A percentile compares a stretch with the other conserved stretches of the same genome.
Evolutionary conservation across 2,888 invertebrate genomes (phyloP).

Genomic region (Drosophila bunnanda): DNA sequence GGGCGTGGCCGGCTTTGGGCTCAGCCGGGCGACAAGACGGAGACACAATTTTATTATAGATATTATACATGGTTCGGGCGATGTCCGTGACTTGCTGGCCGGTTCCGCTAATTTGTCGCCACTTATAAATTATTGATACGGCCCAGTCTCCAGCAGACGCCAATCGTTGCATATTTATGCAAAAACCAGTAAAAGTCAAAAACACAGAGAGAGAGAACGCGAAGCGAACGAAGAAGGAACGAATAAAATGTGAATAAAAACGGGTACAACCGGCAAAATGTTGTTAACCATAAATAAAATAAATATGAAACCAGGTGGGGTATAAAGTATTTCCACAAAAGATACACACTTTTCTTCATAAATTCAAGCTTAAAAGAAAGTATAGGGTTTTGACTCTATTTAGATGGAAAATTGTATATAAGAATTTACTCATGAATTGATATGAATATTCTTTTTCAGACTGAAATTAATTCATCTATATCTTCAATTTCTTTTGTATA

Average conservation of each 20-base stretch:
- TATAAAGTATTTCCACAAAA: background rate
- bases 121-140: slow-evolving; percentile 74
- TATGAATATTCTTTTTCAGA: background rate
- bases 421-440: too few relatives aligned
- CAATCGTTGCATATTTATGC: slow-evolving; percentile 58
- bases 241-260: slow-evolving; percentile 24
- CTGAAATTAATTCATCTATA: background rate
- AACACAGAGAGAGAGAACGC: slow-evolving; percentile 12
- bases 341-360: slow-evolving; percentile 2
- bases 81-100: slow-evolving; percentile 70
- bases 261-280: slow-evolving; percentile 31
- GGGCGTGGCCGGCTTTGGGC: slow-evolving; percentile 50
- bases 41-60: slow-evolving; percentile 33
- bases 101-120: slow-evolving; percentile 76
- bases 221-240: slow-evolving; percentile 15
- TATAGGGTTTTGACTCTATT: too few relatives aligned
- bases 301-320: background rate
- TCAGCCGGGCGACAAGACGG: slow-evolving; percentile 46
- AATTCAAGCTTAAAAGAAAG: too few relatives aligned
- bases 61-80: slow-evolving; percentile 15
- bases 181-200: slow-evolving; percentile 39
- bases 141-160: slow-evolving; percentile 48
- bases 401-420: too few relatives aligned
- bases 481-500: background rate
- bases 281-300: background rate